Evolutionary conservation across 53 echinoderm and acorn worm species (phyloP).

Genomic region (Patiria pectinifera): DNA sequence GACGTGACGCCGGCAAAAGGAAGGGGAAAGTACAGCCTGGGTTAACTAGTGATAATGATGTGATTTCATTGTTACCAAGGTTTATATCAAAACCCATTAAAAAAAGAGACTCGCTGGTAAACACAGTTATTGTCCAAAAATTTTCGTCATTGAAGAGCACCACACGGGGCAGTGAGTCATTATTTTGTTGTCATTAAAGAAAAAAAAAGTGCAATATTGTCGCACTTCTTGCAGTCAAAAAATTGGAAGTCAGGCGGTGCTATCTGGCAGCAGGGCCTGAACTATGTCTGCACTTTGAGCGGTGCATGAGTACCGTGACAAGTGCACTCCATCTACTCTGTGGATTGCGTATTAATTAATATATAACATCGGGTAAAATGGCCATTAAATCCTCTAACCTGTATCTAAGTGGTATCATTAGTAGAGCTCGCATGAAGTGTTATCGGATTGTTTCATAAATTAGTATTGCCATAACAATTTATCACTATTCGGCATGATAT

Average conservation of each 20-base stretch:
- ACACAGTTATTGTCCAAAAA: neutral
- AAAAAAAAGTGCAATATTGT: neutral
- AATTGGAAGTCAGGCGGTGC: too few species aligned
- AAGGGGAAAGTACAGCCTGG: slow-evolving; percentile 28
- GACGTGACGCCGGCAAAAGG: slow-evolving; percentile 41
- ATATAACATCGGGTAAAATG: slow-evolving; percentile 15
- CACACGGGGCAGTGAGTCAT: slow-evolving; percentile 16
- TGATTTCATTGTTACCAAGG: slow-evolving; percentile 32
- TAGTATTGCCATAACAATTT: neutral
- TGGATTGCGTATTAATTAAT: slow-evolving; percentile 17
- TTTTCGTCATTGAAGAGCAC: neutral
- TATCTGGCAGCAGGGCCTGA: neutral
- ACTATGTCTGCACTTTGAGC: neutral
- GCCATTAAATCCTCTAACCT: slow-evolving; percentile 8
- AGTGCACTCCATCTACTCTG: neutral
- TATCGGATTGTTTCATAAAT: neutral
- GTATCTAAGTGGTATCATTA: neutral
- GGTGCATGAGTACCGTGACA: neutral
- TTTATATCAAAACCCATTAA: slow-evolving; percentile 18
- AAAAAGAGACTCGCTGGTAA: neutral
- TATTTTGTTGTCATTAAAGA: slow-evolving; percentile 7
- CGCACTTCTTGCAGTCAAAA: too few species aligned
- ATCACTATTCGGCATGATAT: neutral
- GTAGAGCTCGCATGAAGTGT: neutral
- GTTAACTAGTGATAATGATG: slow-evolving; percentile 34